These are phyloP conservation scores for Chrysochloris asiatica DNA, from an alignment of 2,113 vertebrate genomes.

Conservation along the genomic window DNA sequence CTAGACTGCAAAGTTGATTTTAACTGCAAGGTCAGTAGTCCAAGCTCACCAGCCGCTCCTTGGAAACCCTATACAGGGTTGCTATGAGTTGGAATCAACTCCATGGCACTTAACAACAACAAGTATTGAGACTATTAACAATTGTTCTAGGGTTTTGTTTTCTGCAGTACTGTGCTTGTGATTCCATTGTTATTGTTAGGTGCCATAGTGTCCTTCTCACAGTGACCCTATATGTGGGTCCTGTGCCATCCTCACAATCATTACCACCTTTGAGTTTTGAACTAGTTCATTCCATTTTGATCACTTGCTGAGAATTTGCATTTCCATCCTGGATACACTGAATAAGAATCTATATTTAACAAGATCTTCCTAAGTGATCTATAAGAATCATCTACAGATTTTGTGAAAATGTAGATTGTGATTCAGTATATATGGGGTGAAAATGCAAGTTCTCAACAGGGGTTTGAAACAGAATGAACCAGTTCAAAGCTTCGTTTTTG, in stretches of 20 bases:
- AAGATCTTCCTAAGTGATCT: not conserved
- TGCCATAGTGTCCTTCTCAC: not conserved
- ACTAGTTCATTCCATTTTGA: not conserved
- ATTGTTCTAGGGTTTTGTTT: not conserved
- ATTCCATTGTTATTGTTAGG: not conserved
- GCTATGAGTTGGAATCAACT: no score
- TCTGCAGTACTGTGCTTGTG: not conserved
- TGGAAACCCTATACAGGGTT: no score
- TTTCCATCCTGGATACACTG: not conserved
- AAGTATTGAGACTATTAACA: not conserved
- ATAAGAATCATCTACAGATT: not conserved
- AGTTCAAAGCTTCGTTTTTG: not conserved
- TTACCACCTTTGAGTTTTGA: not conserved
- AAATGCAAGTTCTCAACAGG: not conserved
- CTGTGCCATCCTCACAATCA: not conserved
- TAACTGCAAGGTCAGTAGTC: no score
- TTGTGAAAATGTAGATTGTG: not conserved
- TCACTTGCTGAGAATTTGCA: not conserved
- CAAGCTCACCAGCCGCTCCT: no score
- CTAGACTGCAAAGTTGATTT: no score
- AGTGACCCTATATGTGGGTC: not conserved
- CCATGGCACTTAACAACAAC: no score
- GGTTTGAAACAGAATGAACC: not conserved
- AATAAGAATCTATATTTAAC: not conserved
- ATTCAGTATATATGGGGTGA: not conserved